These are phyloP conservation scores for Pocota personata DNA, from an alignment of 2,888 invertebrate genomes.

Conservation along the genomic window DNA sequence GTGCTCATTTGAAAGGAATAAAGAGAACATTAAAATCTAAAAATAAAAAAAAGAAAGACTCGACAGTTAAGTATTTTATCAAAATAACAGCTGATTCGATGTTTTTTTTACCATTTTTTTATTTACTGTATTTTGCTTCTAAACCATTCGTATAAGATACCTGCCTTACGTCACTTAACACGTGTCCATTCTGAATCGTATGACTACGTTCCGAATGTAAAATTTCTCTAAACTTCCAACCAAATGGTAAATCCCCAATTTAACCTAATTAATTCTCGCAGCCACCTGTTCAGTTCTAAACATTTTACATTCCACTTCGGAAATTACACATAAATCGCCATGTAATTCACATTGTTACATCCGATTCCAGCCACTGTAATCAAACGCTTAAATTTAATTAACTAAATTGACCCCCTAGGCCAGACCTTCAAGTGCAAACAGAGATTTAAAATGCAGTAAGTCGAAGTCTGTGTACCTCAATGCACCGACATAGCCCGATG, in stretches of 20 bases:
- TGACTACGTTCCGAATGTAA: neutral
- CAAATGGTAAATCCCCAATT: neutral
- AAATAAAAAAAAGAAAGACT: no score
- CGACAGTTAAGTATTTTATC: no score
- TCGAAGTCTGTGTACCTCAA: neutral
- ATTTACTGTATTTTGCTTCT: no score
- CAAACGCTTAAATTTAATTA: slow-evolving; percentile 36
- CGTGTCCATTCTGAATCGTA: neutral
- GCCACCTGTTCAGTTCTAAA: slow-evolving; percentile 1
- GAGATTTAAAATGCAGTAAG: slow-evolving; percentile 15
- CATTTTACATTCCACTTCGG: neutral
- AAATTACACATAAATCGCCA: slow-evolving; percentile 12
- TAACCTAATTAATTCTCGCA: neutral
- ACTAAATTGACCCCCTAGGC: slow-evolving; percentile 38
- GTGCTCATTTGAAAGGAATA: no score
- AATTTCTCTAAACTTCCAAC: neutral
- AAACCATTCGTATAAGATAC: no score
- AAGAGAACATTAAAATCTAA: no score
- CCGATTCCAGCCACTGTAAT: neutral
- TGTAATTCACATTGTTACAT: slow-evolving; percentile 20
- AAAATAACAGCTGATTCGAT: no score
- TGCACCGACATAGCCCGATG: neutral
- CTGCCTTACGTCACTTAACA: neutral
- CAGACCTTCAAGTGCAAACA: slow-evolving; percentile 39
- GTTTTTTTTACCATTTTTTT: no score